Evolutionary conservation across 2,888 invertebrate genomes (phyloP).

Genomic region (Vesta saturnalis): DNA sequence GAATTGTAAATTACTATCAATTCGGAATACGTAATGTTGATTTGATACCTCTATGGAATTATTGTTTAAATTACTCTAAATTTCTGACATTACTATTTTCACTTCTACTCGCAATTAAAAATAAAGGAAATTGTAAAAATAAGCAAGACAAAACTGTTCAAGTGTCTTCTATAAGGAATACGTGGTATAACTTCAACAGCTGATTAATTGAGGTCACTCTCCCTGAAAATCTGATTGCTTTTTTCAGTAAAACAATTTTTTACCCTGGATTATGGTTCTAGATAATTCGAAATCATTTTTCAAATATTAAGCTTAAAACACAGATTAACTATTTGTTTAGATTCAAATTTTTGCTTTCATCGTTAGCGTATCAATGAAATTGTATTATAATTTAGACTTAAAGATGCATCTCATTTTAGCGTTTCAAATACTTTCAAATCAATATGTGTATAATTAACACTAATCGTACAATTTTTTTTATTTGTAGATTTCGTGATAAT

Average conservation of each 20-base stretch:
- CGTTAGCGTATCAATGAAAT: background rate
- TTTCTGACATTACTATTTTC: background rate
- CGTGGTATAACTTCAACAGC: background rate
- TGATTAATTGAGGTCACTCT: background rate
- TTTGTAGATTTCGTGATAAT: no score
- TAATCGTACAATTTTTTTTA: no score
- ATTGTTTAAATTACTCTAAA: constrained; percentile 2
- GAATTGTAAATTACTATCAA: constrained; percentile 40
- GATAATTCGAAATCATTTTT: background rate
- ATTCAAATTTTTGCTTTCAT: background rate
- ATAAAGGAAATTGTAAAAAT: background rate
- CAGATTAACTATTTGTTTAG: background rate
- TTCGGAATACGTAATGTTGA: constrained; percentile 14
- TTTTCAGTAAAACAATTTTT: constrained; percentile 1
- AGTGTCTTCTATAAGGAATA: background rate
- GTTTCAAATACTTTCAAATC: no score
- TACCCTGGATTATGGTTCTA: background rate
- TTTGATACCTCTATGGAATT: constrained; percentile 7
- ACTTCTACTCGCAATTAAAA: background rate
- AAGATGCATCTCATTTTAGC: no score
- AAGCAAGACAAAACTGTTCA: no score
- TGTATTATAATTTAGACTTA: no score
- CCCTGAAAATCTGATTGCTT: background rate
- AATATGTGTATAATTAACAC: no score
- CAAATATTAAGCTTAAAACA: constrained; percentile 1